Evolutionary conservation across 1,140 invertebrate genomes (phyloP).

Genomic region (Euura saliciscinereae): DNA sequence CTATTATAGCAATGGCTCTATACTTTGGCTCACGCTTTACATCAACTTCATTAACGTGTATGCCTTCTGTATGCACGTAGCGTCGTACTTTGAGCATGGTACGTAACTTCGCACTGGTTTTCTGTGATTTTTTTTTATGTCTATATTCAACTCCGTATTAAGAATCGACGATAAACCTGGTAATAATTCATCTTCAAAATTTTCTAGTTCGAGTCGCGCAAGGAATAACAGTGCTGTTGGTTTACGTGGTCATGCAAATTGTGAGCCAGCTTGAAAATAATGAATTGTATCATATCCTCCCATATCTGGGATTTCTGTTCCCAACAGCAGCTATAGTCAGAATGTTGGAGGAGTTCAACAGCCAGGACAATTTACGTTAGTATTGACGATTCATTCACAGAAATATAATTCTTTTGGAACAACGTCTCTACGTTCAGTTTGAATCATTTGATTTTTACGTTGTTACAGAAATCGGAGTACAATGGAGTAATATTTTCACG

Average conservation of each 20-base stretch:
- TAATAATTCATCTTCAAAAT: too few species aligned
- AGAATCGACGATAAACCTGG: too few species aligned
- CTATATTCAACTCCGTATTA: too few species aligned
- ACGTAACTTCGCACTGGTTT: constrained; percentile 8
- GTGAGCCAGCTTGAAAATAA: constrained; percentile 1
- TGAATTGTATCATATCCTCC: constrained; percentile 5
- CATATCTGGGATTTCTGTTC: constrained; percentile 24
- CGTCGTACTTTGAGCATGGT: constrained; percentile 51
- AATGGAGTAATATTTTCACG: constrained; percentile 63
- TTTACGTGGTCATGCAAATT: neutral
- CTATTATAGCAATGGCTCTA: constrained; percentile 49
- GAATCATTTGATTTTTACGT: constrained; percentile 33
- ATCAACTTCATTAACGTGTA: constrained; percentile 46
- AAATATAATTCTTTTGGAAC: neutral
- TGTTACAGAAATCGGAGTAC: constrained; percentile 61
- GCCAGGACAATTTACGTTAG: constrained; percentile 19
- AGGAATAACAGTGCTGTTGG: constrained; percentile 1
- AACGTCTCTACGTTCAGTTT: neutral
- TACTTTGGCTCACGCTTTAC: constrained; percentile 51
- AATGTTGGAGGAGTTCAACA: constrained; percentile 19
- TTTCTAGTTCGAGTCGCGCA: constrained; percentile 3
- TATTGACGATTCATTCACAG: neutral
- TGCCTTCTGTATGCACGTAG: constrained; percentile 52
- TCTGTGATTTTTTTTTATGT: neutral
- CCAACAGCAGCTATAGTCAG: constrained; percentile 16